These are phyloP conservation scores for Phasianus colchicus DNA, from an alignment of 2,113 vertebrate species.

Conservation along the genomic window DNA sequence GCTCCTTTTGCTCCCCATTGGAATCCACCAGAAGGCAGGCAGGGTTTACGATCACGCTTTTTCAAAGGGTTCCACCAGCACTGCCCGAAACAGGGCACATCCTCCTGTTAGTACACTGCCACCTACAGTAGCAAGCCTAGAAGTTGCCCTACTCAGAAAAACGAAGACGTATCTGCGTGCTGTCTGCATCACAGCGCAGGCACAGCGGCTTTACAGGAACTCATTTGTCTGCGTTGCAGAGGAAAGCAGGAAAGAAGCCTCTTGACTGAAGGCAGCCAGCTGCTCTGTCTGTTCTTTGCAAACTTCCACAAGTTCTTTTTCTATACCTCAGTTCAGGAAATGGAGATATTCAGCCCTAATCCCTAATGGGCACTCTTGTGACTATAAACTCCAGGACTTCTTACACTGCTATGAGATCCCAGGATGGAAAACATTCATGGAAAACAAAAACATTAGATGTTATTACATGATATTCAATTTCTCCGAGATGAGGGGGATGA, in stretches of 20 bases:
- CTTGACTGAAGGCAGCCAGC: background rate
- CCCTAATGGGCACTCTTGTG: accelerated
- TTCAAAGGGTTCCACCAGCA: background rate
- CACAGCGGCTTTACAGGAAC: background rate
- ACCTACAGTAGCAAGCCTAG: background rate
- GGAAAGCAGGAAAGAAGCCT: background rate
- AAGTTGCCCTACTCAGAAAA: background rate
- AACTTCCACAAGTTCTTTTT: background rate
- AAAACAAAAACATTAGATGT: background rate
- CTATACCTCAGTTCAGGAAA: background rate
- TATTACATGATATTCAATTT: background rate
- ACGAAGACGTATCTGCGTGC: accelerated
- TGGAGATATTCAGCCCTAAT: background rate
- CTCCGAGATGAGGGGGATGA: background rate
- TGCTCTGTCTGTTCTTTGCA: background rate
- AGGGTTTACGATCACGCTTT: accelerated
- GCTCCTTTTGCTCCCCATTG: background rate
- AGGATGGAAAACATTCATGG: background rate
- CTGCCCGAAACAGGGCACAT: background rate
- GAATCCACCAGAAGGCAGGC: accelerated
- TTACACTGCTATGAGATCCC: background rate
- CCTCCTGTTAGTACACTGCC: background rate
- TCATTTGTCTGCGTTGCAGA: accelerated
- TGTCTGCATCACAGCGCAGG: background rate
- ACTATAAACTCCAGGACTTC: background rate